These are phyloP conservation scores for Tenthredo notha DNA, from an alignment of 2,888 invertebrate genomes.

Conservation along the genomic window DNA sequence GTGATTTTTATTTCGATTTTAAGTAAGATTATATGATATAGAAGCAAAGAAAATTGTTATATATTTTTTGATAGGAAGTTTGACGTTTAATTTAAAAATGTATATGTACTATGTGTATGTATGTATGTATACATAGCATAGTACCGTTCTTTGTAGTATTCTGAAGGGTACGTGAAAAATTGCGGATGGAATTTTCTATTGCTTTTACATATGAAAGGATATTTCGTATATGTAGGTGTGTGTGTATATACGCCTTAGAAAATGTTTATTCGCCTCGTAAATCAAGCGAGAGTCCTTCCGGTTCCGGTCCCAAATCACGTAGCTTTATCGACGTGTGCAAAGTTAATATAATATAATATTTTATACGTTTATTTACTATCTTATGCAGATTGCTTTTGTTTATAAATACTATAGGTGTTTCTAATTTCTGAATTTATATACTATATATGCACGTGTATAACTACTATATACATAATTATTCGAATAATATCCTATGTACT, in stretches of 20 bases:
- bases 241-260: slow-evolving; percentile 15
- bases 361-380: not conserved
- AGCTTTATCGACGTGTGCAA: slow-evolving; percentile 37
- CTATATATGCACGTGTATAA: not conserved
- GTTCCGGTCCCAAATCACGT: slow-evolving; percentile 34
- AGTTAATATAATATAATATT: not conserved
- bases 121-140: not conserved
- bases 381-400: not conserved
- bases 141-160: not conserved
- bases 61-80: not conserved
- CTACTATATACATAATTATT: slow-evolving; percentile 1
- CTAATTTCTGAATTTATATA: not conserved
- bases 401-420: not conserved
- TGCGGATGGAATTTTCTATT: slow-evolving; percentile 21
- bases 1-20: not conserved
- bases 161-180: slow-evolving; percentile 25
- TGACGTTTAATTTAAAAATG: slow-evolving; percentile 26
- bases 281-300: slow-evolving; percentile 29
- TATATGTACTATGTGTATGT: not conserved
- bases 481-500: not conserved
- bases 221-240: slow-evolving; percentile 3
- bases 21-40: not conserved
- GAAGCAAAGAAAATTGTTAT: not conserved
- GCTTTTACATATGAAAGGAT: slow-evolving; percentile 36
- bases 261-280: slow-evolving; percentile 19